These are phyloP conservation scores for Scaptomyza hsui DNA, from an alignment of 1,140 invertebrate genomes.

Conservation along the genomic window DNA sequence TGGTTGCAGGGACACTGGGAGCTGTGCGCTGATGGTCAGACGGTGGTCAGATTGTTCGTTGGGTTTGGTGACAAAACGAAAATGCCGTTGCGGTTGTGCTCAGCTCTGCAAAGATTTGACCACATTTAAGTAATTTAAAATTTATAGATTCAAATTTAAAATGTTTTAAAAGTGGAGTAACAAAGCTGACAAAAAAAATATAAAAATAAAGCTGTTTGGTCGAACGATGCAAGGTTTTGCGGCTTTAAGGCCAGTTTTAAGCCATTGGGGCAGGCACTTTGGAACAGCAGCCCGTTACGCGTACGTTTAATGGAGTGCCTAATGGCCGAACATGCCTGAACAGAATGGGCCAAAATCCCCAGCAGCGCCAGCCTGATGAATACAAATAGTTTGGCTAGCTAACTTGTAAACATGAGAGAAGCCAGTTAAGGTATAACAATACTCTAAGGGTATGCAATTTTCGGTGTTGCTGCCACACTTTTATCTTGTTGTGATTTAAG, in stretches of 20 bases:
- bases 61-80: constrained; percentile 42
- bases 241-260: constrained; percentile 35
- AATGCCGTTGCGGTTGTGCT: constrained; percentile 36
- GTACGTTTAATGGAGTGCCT: constrained; percentile 42
- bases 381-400: constrained; percentile 4
- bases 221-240: constrained; percentile 28
- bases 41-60: constrained; percentile 25
- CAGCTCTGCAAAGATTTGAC: constrained; percentile 43
- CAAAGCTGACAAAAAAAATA: constrained; percentile 23
- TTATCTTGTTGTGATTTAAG: not conserved
- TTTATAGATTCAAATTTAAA: constrained; percentile 53
- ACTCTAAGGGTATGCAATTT: too few relatives aligned
- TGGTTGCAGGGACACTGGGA: not conserved
- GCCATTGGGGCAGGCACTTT: constrained; percentile 32
- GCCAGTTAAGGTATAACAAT: not conserved
- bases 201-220: constrained; percentile 15
- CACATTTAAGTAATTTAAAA: constrained; percentile 52
- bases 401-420: not conserved
- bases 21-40: constrained; percentile 22
- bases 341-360: constrained; percentile 22
- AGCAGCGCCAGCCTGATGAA: not conserved
- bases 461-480: not conserved
- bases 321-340: constrained; percentile 29
- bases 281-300: constrained; percentile 25
- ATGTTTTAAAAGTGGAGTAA: constrained; percentile 24